Base-by-base conservation (phyloP, 1,140 invertebrate species). In the Zaprionus inermis region DNA sequence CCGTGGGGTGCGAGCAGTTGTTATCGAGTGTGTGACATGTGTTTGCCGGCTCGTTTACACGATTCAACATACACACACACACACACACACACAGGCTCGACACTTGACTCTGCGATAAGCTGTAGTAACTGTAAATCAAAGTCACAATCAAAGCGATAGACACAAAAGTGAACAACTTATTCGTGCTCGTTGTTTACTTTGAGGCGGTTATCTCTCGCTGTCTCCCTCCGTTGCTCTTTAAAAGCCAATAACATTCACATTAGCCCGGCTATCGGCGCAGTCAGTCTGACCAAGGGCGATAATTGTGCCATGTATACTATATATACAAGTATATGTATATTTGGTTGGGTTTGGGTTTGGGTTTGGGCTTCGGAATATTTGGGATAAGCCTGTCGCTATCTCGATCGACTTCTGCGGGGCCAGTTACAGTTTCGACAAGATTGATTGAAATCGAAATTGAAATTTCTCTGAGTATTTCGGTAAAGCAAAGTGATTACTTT, bases 161-260 rank as follows among this genome's bases (percentile, higher is more conserved):
- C 24, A 51, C 52, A 46, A 61, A 51, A 60, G 51, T 69, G 68
- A 73, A 74, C 72, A 70, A 74, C 72, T 70, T 36, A 51, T 22
- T 63, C 60, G 34, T 63, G 49, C n/a, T 63, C 57, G 41, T 63
- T 69, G 34, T 63, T 74, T 63, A 66, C 32, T 74, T 74, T 70
- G 58, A 55, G 52, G 58, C 14, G 52, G 41, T 70, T 74, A 74
- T 74, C 72, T 63, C 18, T 22, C n/a, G 9, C 38, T 16, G 5
- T 16, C n/a, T 16, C 38, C 2, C 36, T 16, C 38, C 5, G 0
- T 16, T 70, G 38, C n/a, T 69, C 58, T 70, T 74, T 74, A 74
- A 74, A 74, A 52, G 36, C 41, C 58, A 74, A 74, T 74, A 74
- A 74, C 58, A 74, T 69, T 16, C 20, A 54, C 49, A 73, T 68